phyloP scores from a whole-genome alignment of 1,140 invertebrate genomes.

The Ceratina calcarata region DNA sequence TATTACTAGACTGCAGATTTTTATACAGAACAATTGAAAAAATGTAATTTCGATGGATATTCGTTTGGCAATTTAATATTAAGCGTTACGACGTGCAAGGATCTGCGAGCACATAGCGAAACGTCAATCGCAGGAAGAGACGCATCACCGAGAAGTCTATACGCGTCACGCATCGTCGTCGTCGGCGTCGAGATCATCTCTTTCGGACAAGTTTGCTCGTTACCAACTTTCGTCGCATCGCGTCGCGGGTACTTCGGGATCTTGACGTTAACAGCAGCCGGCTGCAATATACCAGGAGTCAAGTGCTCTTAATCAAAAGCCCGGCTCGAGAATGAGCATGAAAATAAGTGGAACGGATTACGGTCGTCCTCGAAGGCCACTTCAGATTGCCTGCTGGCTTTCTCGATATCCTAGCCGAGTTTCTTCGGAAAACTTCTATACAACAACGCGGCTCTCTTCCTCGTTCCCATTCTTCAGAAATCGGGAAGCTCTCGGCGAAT shows the following conservation, averaged over 20 bases:
- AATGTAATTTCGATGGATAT: too few relatives aligned
- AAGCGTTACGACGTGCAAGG: too few relatives aligned
- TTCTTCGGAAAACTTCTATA: background rate
- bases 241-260: conserved; percentile 16
- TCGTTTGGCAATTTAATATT: too few relatives aligned
- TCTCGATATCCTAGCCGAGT: conserved; percentile 4
- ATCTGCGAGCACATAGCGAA: background rate
- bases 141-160: background rate
- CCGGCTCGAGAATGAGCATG: conserved; percentile 25
- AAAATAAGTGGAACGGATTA: conserved; percentile 47
- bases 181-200: background rate
- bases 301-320: conserved; percentile 43
- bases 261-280: conserved; percentile 40
- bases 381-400: conserved; percentile 2
- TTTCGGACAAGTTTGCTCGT: conserved; percentile 35
- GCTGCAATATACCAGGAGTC: conserved; percentile 36
- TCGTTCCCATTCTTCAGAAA: too few relatives aligned
- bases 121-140: background rate
- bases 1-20: too few relatives aligned
- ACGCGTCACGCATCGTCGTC: too few relatives aligned
- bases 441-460: too few relatives aligned
- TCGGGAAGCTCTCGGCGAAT: too few relatives aligned
- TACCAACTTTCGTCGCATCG: conserved; percentile 26
- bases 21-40: too few relatives aligned
- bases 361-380: conserved; percentile 24